Base-by-base conservation (phyloP, 2,888 invertebrate species). In the Linnaemya tessellans region DNA sequence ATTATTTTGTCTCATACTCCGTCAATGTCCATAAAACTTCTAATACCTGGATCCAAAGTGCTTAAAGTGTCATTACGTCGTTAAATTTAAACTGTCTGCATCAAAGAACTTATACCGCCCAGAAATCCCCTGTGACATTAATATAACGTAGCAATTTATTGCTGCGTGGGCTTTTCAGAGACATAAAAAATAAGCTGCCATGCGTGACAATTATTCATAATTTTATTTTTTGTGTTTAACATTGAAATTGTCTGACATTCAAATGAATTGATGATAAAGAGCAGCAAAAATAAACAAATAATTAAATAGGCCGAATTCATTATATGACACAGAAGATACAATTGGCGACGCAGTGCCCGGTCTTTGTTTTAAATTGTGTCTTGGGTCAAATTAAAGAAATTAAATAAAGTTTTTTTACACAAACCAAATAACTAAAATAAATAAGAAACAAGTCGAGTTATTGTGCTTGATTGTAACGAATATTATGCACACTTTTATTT, bases 181-280 rank as follows among this genome's bases (percentile, higher is more conserved):
- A 51, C 51, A 3, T 67, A 20, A 49, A 49, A 49, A 11, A n/a
- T 73, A 46, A 73, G 18, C 71, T 43, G 54, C 46, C 22, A 51
- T 41, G 68, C 78, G 68, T 70, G 68, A 62, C 68, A 60, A 38
- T 70, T 38, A 22, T 49, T 58, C 46, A 78, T 62, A 58, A 77
- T 15, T 68, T 68, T 60, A 30, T 64, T 35, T 35, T 46, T 35
- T 25, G 5, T 78, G 11, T 22, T 54, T 38, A 51, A 38, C 62
- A 51, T 20, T 62, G 38, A 20, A 20, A 30, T 51, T 74, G 51
- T 67, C 67, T 54, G 74, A 20, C 43, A 51, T 41, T 60, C 15
- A 18, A 46, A 43, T 46, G n/a, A 62, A 46, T 56, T 54, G 41
- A 41, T 65, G 65, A 20, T 43, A 35, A 56, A 46, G 10, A 62